Evolutionary conservation across 2,888 invertebrate genomes (phyloP).

Genomic region (Eueremaeus valkanovi): DNA sequence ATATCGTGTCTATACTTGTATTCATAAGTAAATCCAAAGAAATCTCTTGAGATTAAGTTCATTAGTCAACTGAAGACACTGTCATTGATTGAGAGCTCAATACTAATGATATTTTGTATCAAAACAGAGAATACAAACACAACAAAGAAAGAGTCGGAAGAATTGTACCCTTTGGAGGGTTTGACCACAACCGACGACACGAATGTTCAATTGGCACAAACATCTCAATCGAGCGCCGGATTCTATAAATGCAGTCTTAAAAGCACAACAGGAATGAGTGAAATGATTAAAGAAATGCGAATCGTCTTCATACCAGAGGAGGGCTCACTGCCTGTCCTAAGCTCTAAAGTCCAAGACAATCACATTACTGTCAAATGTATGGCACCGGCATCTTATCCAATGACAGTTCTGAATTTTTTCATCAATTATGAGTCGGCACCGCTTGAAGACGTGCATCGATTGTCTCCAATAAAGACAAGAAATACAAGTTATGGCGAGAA

Average conservation of each 20-base stretch:
- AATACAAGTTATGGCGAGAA: neutral
- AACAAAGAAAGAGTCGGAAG: neutral
- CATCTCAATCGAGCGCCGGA: neutral
- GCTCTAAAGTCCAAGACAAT: neutral
- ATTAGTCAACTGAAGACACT: too few relatives aligned
- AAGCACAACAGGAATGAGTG: neutral
- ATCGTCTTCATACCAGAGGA: neutral
- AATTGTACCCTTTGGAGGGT: neutral
- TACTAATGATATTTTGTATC: too few relatives aligned
- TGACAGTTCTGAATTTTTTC: neutral
- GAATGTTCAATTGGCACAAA: neutral
- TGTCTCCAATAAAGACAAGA: neutral
- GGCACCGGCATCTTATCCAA: slow-evolving; percentile 16
- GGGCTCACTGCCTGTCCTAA: neutral
- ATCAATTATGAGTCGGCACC: neutral
- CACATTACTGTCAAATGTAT: neutral
- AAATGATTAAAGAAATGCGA: neutral
- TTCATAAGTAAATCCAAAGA: too few relatives aligned
- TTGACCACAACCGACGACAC: neutral
- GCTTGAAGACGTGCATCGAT: neutral
- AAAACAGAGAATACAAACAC: too few relatives aligned
- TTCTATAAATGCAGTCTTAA: slow-evolving; percentile 1
- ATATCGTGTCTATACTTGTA: too few relatives aligned
- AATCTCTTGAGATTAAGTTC: too few relatives aligned
- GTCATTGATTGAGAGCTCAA: too few relatives aligned